phyloP scores from a whole-genome alignment of 2,888 invertebrate species.

The Gymnoscelis rufifasciata region DNA sequence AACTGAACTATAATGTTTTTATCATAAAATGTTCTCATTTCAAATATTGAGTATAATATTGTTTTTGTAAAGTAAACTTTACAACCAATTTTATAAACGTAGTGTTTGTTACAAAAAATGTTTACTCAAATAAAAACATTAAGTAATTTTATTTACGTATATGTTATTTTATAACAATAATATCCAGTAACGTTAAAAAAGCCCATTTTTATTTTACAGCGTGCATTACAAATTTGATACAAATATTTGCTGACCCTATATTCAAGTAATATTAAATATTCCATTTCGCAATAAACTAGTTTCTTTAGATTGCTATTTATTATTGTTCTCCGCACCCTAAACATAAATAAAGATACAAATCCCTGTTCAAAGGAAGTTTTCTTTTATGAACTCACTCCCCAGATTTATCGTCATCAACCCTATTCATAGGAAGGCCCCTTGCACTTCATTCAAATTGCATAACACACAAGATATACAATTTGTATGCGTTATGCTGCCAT shows the following conservation, averaged over 20 bases:
- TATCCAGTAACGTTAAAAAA: no score
- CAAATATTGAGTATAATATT: no score
- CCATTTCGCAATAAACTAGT: background rate
- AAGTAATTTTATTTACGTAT: no score
- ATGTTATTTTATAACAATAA: no score
- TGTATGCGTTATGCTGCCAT: background rate
- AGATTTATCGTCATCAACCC: slow-evolving; percentile 7
- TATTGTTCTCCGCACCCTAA: slow-evolving; percentile 2
- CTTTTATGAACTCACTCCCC: slow-evolving; percentile 20
- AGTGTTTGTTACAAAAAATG: no score
- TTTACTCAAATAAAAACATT: no score
- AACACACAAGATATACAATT: background rate
- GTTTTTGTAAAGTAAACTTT: no score
- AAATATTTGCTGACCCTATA: slow-evolving; percentile 28
- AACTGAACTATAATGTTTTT: no score
- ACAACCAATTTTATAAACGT: no score
- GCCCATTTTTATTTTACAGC: no score
- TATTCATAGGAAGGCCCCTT: slow-evolving; percentile 6
- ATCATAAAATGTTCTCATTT: no score
- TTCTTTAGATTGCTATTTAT: background rate
- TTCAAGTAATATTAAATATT: slow-evolving; percentile 8
- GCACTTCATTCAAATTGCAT: slow-evolving; percentile 7
- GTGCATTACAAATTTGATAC: no score
- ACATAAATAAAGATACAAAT: slow-evolving; percentile 10
- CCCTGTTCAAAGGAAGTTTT: slow-evolving; percentile 14